Evolutionary conservation across 2,888 invertebrate genomes (phyloP).

Genomic region (Nomada hirtipes): DNA sequence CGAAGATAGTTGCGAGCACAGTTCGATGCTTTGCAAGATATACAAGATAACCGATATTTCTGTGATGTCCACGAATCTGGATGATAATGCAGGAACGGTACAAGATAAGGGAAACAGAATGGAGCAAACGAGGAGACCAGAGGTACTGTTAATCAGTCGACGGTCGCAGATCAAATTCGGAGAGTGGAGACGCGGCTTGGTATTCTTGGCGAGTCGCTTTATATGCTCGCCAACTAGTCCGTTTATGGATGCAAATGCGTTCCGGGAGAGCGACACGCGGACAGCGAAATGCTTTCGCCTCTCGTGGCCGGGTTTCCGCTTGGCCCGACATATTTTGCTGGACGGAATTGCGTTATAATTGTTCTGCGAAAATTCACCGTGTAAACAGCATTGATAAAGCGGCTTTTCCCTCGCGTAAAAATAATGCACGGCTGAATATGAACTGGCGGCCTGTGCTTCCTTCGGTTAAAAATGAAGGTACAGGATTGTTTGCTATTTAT

Average conservation of each 20-base stretch:
- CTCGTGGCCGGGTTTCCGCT: constrained; percentile 9
- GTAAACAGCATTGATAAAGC: constrained; percentile 55
- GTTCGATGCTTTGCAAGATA: too few relatives aligned
- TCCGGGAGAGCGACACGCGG: constrained; percentile 28
- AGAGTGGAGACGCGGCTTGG: constrained; percentile 18
- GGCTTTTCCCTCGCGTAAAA: constrained; percentile 17
- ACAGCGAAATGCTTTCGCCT: constrained; percentile 36
- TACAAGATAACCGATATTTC: background rate
- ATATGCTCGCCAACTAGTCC: constrained; percentile 44
- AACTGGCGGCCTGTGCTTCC: constrained; percentile 7
- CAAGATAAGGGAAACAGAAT: constrained; percentile 7
- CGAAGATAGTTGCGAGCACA: background rate
- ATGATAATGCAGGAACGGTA: constrained; percentile 6
- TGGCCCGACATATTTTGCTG: constrained; percentile 35
- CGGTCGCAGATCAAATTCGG: constrained; percentile 36
- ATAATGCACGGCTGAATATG: constrained; percentile 15
- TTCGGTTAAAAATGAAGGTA: constrained; percentile 1
- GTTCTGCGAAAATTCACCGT: constrained; percentile 45
- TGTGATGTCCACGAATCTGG: background rate
- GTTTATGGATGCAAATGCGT: constrained; percentile 60
- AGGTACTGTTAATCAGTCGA: constrained; percentile 7
- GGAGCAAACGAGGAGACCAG: background rate
- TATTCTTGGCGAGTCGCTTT: constrained; percentile 47
- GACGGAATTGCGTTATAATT: constrained; percentile 44
- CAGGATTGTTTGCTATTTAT: background rate